Evolutionary conservation across 30 jellyfish, hydroid and myxozoan genomes (phyloP).

Genomic region (Nemopilema nomurai): DNA sequence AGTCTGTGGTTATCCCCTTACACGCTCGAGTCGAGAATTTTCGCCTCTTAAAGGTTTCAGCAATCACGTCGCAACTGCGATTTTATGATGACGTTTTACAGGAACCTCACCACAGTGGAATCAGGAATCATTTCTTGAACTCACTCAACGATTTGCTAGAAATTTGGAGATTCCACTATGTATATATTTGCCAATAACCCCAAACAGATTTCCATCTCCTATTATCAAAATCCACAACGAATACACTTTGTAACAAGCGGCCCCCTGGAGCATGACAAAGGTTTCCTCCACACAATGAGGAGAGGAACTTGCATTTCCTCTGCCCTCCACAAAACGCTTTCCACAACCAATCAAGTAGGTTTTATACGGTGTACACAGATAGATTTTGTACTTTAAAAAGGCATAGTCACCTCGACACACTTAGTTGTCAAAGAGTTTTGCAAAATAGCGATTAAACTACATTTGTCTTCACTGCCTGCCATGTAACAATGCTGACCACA

Average conservation of each 20-base stretch:
- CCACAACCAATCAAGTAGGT: not conserved
- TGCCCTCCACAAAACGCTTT: not conserved
- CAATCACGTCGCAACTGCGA: too few relatives aligned
- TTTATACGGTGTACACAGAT: not conserved
- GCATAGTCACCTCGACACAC: not conserved
- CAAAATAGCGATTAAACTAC: not conserved
- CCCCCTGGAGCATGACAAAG: slow-evolving; percentile 50
- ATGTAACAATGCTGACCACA: not conserved
- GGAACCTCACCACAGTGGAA: too few relatives aligned
- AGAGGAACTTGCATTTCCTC: slow-evolving; percentile 64
- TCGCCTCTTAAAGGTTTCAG: not conserved
- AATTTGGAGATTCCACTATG: not conserved
- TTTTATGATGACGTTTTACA: too few relatives aligned
- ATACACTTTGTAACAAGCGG: not conserved
- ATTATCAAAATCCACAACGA: not conserved
- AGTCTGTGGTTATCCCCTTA: not conserved
- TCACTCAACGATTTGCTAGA: not conserved
- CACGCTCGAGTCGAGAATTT: too few relatives aligned
- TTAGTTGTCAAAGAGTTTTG: too few relatives aligned
- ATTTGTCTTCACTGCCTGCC: not conserved
- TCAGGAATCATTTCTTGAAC: too few relatives aligned
- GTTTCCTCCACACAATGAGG: slow-evolving; percentile 35
- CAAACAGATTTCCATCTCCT: not conserved
- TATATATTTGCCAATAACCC: not conserved
- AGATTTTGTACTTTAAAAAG: not conserved